Evolutionary conservation across 35 echinoderm and acorn worm species (phyloP), one percentile per base, ranked within the genome.

Genomic region (Amphiura filiformis): DNA sequence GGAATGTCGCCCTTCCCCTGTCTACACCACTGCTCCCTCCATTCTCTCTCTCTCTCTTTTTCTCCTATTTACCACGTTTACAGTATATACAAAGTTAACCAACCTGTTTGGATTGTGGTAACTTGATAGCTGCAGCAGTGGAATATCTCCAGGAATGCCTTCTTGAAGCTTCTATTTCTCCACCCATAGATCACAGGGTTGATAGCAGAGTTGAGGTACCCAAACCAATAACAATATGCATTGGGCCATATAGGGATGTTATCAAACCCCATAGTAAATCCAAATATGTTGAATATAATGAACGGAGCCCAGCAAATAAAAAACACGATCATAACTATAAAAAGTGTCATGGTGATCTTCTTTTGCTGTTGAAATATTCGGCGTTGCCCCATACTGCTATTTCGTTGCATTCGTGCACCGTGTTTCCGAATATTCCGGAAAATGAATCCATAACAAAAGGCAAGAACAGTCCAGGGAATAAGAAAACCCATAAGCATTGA

Each of bases 151-250:
- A 39, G 80, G 40, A 99, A 84, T 20, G 93, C 93, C 35, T 77
- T 81, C 80, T 84, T 88, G 82, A 92, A 99, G 0, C 93, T 87
- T 76, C 42, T 86, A 1, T 90, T 88, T 76, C 96, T 34, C 84
- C 93, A 91, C 1, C 90, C 90, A 86, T 99, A 99, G 31, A 99
- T 94, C n/a, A 99, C 81, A 15, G 96, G 96, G 76, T 94, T 99
- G 30, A 99, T 38, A 0, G 96, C 96, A 22, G 93, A 99, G 75
- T 92, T 99, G 31, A 88, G 32, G 39, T 92, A 99, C 5, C 96
- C 96, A 84, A 84, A 85, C 93, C 93, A 95, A 38, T 99, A 99
- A 11, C 88, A 93, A 57, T 89, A 82, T 0, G 88, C 84, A 39
- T 99, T 99, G 31, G 92, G 85, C 88, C 93, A 94, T 0, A 89